phyloP scores from a whole-genome alignment of 1,140 invertebrate species.

The Drosophila oshimai region DNA sequence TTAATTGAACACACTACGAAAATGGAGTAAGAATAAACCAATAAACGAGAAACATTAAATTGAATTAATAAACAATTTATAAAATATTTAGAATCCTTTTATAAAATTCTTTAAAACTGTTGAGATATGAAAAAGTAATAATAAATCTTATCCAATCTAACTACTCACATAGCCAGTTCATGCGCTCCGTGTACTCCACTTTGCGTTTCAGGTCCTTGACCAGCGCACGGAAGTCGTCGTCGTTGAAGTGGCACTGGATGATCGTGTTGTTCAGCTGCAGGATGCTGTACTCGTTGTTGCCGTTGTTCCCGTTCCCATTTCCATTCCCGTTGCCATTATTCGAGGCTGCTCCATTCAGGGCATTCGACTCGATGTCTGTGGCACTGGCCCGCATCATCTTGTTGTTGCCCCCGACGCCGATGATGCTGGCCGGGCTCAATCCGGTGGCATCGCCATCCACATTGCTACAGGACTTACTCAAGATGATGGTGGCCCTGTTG shows the following conservation, averaged over 20 bases:
- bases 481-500: slow-evolving; percentile 74
- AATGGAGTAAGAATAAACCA: too few relatives aligned
- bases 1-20: too few relatives aligned
- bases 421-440: neutral
- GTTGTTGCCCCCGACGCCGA: slow-evolving; percentile 11
- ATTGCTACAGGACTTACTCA: slow-evolving; percentile 81
- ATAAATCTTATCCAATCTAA: neutral
- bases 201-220: slow-evolving; percentile 82
- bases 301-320: slow-evolving; percentile 41
- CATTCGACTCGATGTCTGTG: slow-evolving; percentile 65
- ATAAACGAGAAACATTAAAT: too few relatives aligned
- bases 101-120: too few relatives aligned
- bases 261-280: slow-evolving; percentile 80
- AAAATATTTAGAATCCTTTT: too few relatives aligned
- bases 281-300: slow-evolving; percentile 79
- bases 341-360: slow-evolving; percentile 49
- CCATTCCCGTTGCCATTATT: slow-evolving; percentile 15
- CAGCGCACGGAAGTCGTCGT: slow-evolving; percentile 76
- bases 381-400: slow-evolving; percentile 64
- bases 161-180: slow-evolving; percentile 83
- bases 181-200: slow-evolving; percentile 82
- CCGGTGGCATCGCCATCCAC: slow-evolving; percentile 57
- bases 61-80: too few relatives aligned
- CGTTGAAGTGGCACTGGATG: slow-evolving; percentile 81
- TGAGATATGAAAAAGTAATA: neutral